phyloP scores from a whole-genome alignment of 2,888 invertebrate species.

The Melipona bicolor region DNA sequence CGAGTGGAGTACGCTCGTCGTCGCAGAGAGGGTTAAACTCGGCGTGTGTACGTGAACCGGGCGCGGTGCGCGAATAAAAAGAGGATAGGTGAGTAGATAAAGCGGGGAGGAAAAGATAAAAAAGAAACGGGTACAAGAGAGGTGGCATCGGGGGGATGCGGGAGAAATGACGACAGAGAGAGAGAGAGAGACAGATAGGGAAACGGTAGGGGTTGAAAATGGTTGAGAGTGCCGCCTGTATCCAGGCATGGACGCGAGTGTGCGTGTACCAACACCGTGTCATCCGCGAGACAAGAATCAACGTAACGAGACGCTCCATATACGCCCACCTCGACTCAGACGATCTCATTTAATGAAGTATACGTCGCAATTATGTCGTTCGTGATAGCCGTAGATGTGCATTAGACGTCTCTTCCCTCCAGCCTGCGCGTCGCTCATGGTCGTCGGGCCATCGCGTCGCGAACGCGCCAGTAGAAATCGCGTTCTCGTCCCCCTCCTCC shows the following conservation, averaged over 20 bases:
- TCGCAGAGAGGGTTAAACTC: conserved; percentile 44
- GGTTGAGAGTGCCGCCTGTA: not conserved
- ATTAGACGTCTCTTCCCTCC: conserved; percentile 56
- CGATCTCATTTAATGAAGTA: conserved; percentile 69
- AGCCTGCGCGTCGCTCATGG: not conserved
- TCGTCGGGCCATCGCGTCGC: not conserved
- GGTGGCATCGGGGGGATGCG: not conserved
- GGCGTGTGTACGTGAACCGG: conserved; percentile 33
- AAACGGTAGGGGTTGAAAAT: conserved; percentile 16
- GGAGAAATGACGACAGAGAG: conserved; percentile 5
- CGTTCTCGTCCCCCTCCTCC: conserved; percentile 20
- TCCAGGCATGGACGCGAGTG: conserved; percentile 20
- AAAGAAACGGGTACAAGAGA: not conserved
- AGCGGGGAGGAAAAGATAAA: conserved; percentile 20
- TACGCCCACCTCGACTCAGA: conserved; percentile 49
- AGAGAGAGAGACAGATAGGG: not conserved
- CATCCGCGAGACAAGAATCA: conserved; percentile 4
- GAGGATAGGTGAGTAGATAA: conserved; percentile 16
- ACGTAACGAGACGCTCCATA: conserved; percentile 49
- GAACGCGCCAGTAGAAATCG: not conserved
- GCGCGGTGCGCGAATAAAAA: conserved; percentile 32
- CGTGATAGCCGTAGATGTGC: conserved; percentile 56
- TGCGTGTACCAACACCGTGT: conserved; percentile 21
- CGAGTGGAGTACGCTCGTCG: conserved; percentile 63
- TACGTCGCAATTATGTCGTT: conserved; percentile 68